Conservation (phyloP, 2,113 vertebrate genomes). For the Cephalophus harveyi region DNA sequence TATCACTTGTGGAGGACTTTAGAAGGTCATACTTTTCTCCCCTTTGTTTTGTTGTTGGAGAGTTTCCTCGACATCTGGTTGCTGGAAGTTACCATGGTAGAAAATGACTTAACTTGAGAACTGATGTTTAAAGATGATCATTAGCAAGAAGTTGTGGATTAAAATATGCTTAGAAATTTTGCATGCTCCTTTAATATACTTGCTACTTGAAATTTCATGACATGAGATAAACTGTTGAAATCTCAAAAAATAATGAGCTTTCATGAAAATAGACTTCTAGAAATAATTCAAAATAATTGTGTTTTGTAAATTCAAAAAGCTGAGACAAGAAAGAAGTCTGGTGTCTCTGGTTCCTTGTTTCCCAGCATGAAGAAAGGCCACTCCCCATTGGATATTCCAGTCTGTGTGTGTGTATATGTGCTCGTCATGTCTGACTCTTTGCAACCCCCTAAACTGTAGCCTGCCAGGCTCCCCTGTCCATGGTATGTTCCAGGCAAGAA, state of each 20-base stretch:
- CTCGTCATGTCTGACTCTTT: neutral
- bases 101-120: conserved; percentile 20
- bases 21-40: neutral
- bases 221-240: neutral
- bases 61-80: neutral
- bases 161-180: neutral
- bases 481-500: neutral
- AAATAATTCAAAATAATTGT: conserved; percentile 1
- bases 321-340: neutral
- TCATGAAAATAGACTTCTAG: neutral
- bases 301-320: conserved; percentile 31
- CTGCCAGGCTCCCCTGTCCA: neutral
- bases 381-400: neutral
- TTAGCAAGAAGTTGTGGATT: neutral
- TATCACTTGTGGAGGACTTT: neutral
- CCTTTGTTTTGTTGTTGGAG: neutral
- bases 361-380: neutral
- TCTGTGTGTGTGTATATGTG: neutral
- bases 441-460: neutral
- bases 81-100: neutral
- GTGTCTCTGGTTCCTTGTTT: neutral
- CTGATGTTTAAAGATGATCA: neutral
- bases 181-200: neutral
- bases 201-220: conserved; percentile 6
- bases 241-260: conserved; percentile 16